Evolutionary conservation across 35 echinoderm and acorn worm genomes (phyloP), one percentile per base, ranked within the genome.

Genomic region (Lytechinus pictus): DNA sequence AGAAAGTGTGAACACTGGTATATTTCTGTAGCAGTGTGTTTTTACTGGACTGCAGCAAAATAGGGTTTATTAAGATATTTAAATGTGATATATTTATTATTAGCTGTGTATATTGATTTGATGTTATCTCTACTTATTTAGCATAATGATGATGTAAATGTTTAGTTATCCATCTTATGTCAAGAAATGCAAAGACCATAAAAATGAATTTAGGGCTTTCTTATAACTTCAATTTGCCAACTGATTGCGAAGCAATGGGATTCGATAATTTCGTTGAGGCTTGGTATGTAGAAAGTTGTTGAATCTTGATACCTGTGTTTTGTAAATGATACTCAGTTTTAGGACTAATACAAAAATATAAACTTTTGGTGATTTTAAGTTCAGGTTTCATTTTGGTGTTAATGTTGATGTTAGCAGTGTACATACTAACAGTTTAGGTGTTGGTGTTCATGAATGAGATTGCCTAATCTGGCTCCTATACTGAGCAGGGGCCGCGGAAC

Each of bases 21-120:
- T 79, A 79, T 79, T 79, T 79, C 66, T 79, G 66, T 79, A 79
- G 66, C 66, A 79, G 66, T 79, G 66, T 7, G 66, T 79, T 79
- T 79, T 79, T 79, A 79, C 16, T 7, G 66, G 66, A 79, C 66
- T 79, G 66, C 66, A 16, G 14, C 66, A 79, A 79, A 79, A 24
- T 79, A 79, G 66, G 66, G 66, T 79, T 79, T 79, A 79, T 79
- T 79, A 79, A 79, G 66, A 79, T 79, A 79, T 79, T 79, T 79
- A 79, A 79, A 79, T 79, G 66, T 79, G 16, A 79, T 79, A 79
- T 79, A 79, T 79, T 79, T 79, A 79, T 79, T 79, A 79, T 79
- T 79, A 79, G 66, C 66, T 79, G 66, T 79, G 66, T 79, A 79
- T 79, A 79, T 79, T 79, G 66, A 79, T 79, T 79, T 79, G 6